Base-by-base conservation (phyloP, 2,888 invertebrate genomes). In the Cartodere bifasciata region DNA sequence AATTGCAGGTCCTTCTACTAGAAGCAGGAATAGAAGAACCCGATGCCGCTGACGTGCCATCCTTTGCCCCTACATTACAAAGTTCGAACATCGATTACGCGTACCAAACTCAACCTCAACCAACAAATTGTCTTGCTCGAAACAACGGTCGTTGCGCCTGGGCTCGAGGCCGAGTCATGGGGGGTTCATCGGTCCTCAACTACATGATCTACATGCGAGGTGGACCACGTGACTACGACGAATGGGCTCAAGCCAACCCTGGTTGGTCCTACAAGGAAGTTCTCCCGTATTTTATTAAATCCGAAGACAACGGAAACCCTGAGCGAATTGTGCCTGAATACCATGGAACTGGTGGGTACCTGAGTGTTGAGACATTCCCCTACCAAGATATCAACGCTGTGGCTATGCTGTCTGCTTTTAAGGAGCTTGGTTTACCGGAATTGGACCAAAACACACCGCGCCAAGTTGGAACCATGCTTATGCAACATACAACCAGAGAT, bases 21-120 rank as follows among this genome's bases (percentile, higher is more conserved):
- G 77, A 78, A 61, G 76, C 76, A 1, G 77, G 75, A 1, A 64
- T 64, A 3, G 76, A 78, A 48, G 75, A 77, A 49, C 76, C 76
- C 0, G 65, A 72, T 20, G 65, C 72, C 0, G 70, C 75, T 1
- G 73, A 70, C 23, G 71, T 78, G 1, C 79, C 79, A 4, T 64
- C 72, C 0, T 66, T 79, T 9, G 71, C 77, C 0, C 67, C 75
- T 5, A 60, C 58, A 4, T 53, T 76, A 2, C 71, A 65, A 31
- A 52, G 64, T 2, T 74, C 75, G 13, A 72, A 64, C 45, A 69
- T 80, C 16, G 80, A 81, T 50, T 82, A 81, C 80, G 64, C 63
- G 43, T 81, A 76, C 52, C 58, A 68, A 28, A 78, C 79, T 0
- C 74, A 75, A 46, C 74, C 75, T 1, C 70, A 74, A 34, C 63